Percentiles rank a stretch among this genome's conserved stretches.
phyloP scores from a whole-genome alignment of 2,797 vertebrate genomes.

The Arctocebus calabarensis region DNA sequence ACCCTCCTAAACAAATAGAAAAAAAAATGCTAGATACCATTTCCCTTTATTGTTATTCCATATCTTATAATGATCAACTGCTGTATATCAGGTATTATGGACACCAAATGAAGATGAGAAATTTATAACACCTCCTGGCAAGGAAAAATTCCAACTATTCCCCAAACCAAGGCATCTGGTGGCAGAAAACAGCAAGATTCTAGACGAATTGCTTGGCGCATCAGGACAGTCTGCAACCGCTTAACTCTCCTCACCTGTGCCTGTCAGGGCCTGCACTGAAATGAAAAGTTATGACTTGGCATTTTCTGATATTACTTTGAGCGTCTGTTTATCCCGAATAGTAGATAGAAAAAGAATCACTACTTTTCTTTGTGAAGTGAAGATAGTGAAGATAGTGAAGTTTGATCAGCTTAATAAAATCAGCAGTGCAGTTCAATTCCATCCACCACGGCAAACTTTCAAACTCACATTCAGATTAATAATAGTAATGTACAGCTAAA shows the following conservation, averaged over 20 bases:
- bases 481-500: constrained; percentile 51
- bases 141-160: constrained; percentile 63
- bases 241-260: constrained; percentile 72
- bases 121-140: constrained; percentile 60
- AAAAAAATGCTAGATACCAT: not conserved
- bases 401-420: constrained; percentile 68
- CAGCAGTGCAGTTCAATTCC: not conserved
- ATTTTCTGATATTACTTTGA: constrained; percentile 83
- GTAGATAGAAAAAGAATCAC: constrained; percentile 56
- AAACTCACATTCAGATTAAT: constrained; percentile 59
- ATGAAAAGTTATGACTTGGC: constrained; percentile 78
- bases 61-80: constrained; percentile 6
- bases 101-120: not conserved
- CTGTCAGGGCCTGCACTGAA: constrained; percentile 50
- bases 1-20: not conserved
- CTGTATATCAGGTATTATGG: not conserved
- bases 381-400: constrained; percentile 57
- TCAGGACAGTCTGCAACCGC: constrained; percentile 53
- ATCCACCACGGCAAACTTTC: constrained; percentile 31
- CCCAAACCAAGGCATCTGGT: constrained; percentile 11
- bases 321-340: constrained; percentile 80
- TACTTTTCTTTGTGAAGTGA: too few relatives aligned
- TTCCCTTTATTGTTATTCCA: not conserved
- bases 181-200: constrained; percentile 28
- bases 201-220: constrained; percentile 17